Conservation (phyloP, 1,140 invertebrate genomes). For the Ruditapes philippinarum region DNA sequence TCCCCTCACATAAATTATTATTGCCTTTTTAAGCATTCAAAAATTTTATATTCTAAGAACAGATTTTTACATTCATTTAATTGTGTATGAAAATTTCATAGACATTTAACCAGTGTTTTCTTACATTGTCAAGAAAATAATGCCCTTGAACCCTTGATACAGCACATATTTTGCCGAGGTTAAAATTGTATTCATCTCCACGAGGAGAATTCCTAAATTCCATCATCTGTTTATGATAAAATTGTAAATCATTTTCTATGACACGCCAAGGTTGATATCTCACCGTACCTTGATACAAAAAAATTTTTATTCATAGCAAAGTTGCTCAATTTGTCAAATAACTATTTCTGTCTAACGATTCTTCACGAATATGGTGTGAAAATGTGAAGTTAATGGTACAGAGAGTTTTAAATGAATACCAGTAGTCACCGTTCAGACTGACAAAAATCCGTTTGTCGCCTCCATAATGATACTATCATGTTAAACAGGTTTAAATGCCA, state of each 20-base stretch:
- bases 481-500: conserved; percentile 15
- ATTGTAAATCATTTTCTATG: background rate
- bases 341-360: conserved; percentile 4
- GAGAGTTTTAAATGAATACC: background rate
- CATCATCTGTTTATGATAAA: background rate
- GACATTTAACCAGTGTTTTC: too few relatives aligned
- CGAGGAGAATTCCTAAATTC: background rate
- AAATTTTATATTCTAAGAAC: too few relatives aligned
- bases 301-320: background rate
- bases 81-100: too few relatives aligned
- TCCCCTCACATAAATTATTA: too few relatives aligned
- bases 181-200: too few relatives aligned
- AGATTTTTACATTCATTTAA: too few relatives aligned
- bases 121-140: too few relatives aligned
- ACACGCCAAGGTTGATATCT: too few relatives aligned
- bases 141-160: too few relatives aligned
- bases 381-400: background rate
- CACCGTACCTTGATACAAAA: background rate
- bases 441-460: conserved; percentile 31
- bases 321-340: conserved; percentile 16
- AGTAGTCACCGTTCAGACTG: conserved; percentile 1
- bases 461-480: conserved; percentile 24
- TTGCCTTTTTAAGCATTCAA: too few relatives aligned
- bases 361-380: background rate
- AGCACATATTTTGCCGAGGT: too few relatives aligned